phyloP scores from a whole-genome alignment of 2,113 vertebrate species.

The Neodon shergylaensis region DNA sequence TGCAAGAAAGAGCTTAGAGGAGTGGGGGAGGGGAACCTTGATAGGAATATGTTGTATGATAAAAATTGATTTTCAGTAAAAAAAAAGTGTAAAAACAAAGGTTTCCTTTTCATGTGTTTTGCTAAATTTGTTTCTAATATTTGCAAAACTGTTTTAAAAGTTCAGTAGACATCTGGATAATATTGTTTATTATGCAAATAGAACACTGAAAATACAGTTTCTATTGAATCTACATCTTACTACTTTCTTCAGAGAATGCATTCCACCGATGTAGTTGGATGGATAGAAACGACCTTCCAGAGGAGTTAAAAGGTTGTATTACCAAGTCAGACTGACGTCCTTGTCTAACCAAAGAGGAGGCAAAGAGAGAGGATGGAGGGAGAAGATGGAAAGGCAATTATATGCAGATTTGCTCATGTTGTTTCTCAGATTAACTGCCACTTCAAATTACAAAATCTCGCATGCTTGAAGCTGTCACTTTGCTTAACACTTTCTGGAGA shows the following conservation, averaged over 20 bases:
- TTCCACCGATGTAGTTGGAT: conserved; percentile 20
- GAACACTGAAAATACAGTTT: conserved; percentile 23
- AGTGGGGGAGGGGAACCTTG: neutral
- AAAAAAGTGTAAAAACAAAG: no score
- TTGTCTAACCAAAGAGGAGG: conserved; percentile 63
- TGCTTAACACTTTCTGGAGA: conserved; percentile 87
- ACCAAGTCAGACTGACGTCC: conserved; percentile 71
- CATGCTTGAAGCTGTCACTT: conserved; percentile 85
- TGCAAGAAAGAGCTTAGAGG: neutral
- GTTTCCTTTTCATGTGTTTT: conserved; percentile 16
- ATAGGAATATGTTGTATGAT: neutral
- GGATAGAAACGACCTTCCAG: neutral
- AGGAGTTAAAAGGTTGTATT: conserved; percentile 66
- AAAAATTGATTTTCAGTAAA: neutral
- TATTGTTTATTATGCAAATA: neutral
- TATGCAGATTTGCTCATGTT: conserved; percentile 87
- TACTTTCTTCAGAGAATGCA: conserved; percentile 42
- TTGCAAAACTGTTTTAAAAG: neutral
- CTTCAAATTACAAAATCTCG: conserved; percentile 86
- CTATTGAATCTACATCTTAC: neutral
- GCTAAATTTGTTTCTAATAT: conserved; percentile 17
- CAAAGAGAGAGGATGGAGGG: neutral
- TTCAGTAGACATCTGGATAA: neutral
- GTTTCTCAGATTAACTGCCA: conserved; percentile 89
- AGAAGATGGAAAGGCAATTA: conserved; percentile 85